These are phyloP conservation scores for Melanophora roralis DNA, from an alignment of 2,888 invertebrate species.

Conservation along the genomic window DNA sequence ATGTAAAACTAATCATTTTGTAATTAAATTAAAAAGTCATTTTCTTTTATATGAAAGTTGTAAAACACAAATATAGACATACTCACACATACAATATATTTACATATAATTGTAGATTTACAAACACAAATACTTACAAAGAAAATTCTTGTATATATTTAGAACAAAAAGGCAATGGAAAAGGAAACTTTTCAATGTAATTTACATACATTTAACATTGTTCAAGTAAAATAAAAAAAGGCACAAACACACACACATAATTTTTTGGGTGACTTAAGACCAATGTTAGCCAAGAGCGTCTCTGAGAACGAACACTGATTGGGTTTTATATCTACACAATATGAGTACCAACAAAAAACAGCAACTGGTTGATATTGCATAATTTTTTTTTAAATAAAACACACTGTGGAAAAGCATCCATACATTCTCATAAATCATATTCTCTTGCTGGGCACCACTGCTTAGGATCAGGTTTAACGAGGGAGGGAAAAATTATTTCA, in stretches of 20 bases:
- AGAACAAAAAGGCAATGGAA: constrained; percentile 46
- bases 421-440: no score
- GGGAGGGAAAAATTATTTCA: not conserved
- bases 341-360: no score
- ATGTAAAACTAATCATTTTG: constrained; percentile 63
- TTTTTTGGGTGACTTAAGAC: no score
- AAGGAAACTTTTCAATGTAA: constrained; percentile 59
- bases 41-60: constrained; percentile 59
- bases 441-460: no score
- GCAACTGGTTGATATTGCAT: no score
- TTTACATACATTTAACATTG: constrained; percentile 60
- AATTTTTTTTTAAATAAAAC: no score
- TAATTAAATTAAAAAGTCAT: constrained; percentile 63
- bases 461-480: no score
- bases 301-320: no score
- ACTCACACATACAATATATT: not conserved
- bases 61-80: constrained; percentile 40
- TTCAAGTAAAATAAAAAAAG: constrained; percentile 15
- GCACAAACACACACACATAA: not conserved
- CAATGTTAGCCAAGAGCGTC: no score
- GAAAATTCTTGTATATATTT: no score
- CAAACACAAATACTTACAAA: not conserved
- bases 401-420: no score
- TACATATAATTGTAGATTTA: not conserved
- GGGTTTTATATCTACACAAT: no score